These are phyloP conservation scores for Drosophila paramelanica DNA, from an alignment of 2,888 invertebrate genomes.

Conservation along the genomic window DNA sequence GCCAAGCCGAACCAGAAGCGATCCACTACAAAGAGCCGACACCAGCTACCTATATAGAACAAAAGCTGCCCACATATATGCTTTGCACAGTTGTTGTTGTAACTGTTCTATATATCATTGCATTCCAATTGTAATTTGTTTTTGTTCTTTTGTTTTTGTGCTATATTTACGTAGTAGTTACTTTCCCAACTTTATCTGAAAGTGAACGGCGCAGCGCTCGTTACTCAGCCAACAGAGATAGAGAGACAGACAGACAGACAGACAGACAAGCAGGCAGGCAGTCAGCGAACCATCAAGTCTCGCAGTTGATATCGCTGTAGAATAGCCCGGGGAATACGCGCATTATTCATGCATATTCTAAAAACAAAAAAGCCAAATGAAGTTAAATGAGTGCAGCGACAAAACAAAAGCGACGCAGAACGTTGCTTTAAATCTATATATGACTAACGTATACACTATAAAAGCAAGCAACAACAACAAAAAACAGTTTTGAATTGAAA, in stretches of 20 bases:
- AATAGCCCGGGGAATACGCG: conserved; percentile 52
- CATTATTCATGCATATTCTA: conserved; percentile 63
- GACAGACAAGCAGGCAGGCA: conserved; percentile 19
- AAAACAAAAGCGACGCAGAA: conserved; percentile 48
- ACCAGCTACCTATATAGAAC: conserved; percentile 42
- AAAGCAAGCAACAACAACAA: background rate
- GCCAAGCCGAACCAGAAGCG: conserved; percentile 37
- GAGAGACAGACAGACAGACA: conserved; percentile 5
- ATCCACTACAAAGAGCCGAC: conserved; percentile 53
- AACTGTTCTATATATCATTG: conserved; percentile 57
- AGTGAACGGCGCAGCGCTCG: conserved; percentile 69
- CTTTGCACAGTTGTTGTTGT: conserved; percentile 57
- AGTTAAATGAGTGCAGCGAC: conserved; percentile 78
- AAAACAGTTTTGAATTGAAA: no score
- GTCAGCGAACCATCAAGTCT: conserved; percentile 64
- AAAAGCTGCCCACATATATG: conserved; percentile 60
- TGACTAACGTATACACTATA: conserved; percentile 34
- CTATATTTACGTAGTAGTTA: conserved; percentile 55
- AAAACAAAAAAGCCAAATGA: conserved; percentile 73
- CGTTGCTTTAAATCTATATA: background rate
- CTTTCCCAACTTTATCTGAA: conserved; percentile 78
- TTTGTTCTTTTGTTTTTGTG: conserved; percentile 23
- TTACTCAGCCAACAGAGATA: conserved; percentile 47
- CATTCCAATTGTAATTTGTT: conserved; percentile 78
- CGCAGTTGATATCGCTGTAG: conserved; percentile 37